phyloP scores from a whole-genome alignment of 2,797 vertebrate genomes.

The Gymnoscopelus braueri region DNA sequence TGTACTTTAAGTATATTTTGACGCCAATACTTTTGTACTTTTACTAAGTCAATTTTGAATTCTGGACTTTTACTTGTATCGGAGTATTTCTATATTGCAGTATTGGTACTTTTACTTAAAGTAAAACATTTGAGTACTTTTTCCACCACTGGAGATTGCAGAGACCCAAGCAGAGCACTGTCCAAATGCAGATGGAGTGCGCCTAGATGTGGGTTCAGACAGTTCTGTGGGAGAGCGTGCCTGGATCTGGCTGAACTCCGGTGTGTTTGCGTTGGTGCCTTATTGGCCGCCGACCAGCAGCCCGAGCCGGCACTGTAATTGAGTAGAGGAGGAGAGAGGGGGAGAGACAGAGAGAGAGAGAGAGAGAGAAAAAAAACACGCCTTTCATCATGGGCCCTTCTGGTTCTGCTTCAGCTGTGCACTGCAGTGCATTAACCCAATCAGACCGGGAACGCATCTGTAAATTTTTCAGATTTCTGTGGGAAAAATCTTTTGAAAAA shows the following conservation, averaged over 20 bases:
- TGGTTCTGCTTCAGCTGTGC: constrained; percentile 53
- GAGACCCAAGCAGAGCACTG: constrained; percentile 25
- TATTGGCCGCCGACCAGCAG: constrained; percentile 59
- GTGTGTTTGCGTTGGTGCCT: constrained; percentile 47
- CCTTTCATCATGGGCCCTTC: constrained; percentile 58
- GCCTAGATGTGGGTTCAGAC: constrained; percentile 40
- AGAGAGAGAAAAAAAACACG: constrained; percentile 31
- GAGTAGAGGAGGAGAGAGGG: constrained; percentile 53
- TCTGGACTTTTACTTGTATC: too few species aligned
- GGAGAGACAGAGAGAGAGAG: constrained; percentile 14
- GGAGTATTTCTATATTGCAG: too few species aligned
- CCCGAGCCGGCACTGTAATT: constrained; percentile 72
- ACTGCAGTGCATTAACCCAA: constrained; percentile 52
- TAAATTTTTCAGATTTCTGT: too few species aligned
- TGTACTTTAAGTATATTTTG: too few species aligned
- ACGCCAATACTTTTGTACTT: too few species aligned
- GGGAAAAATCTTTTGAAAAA: too few species aligned
- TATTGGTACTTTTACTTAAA: too few species aligned
- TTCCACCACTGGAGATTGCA: background rate
- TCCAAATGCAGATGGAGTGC: constrained; percentile 40
- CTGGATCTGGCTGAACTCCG: constrained; percentile 38
- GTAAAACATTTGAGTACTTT: too few species aligned
- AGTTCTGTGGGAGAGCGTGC: constrained; percentile 30
- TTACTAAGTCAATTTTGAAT: too few species aligned
- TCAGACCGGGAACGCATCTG: too few species aligned